phyloP scores from a whole-genome alignment of 2,113 vertebrate genomes.

The Etheostoma cragini region DNA sequence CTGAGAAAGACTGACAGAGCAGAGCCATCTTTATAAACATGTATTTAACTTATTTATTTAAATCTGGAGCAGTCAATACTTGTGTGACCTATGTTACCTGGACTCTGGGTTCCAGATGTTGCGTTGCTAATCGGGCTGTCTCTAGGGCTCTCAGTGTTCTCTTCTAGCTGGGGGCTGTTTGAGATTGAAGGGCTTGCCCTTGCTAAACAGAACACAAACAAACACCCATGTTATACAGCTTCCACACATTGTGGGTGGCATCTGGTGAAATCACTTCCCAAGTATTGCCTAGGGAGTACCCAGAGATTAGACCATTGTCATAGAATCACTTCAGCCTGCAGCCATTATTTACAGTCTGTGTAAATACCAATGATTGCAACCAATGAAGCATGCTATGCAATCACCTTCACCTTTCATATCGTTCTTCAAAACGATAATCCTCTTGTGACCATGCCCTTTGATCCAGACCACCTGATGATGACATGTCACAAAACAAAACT shows the following conservation, averaged over 20 bases:
- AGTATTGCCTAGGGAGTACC: neutral
- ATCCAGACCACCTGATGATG: conserved; percentile 94
- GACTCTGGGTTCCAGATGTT: conserved; percentile 63
- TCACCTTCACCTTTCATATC: conserved; percentile 94
- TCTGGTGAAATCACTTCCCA: neutral
- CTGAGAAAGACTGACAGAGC: neutral
- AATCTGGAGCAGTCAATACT: too few relatives aligned
- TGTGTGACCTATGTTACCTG: conserved; percentile 50
- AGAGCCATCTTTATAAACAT: neutral
- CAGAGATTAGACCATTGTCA: neutral
- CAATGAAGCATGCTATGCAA: neutral
- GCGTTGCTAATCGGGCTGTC: conserved; percentile 61
- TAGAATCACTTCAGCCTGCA: neutral
- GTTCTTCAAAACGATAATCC: conserved; percentile 97
- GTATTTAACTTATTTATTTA: too few relatives aligned
- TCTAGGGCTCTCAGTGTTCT: conserved; percentile 56
- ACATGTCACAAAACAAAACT: neutral
- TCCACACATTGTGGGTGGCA: rapidly evolving
- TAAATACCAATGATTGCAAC: neutral
- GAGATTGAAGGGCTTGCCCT: conserved; percentile 68
- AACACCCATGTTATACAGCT: neutral
- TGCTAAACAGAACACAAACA: conserved; percentile 62
- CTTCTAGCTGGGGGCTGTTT: conserved; percentile 69
- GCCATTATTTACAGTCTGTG: neutral
- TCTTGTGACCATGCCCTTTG: conserved; percentile 98